Evolutionary conservation across 1,140 invertebrate genomes (phyloP), one percentile per base, ranked within the genome.

Genomic region (Heliothis subflexa): DNA sequence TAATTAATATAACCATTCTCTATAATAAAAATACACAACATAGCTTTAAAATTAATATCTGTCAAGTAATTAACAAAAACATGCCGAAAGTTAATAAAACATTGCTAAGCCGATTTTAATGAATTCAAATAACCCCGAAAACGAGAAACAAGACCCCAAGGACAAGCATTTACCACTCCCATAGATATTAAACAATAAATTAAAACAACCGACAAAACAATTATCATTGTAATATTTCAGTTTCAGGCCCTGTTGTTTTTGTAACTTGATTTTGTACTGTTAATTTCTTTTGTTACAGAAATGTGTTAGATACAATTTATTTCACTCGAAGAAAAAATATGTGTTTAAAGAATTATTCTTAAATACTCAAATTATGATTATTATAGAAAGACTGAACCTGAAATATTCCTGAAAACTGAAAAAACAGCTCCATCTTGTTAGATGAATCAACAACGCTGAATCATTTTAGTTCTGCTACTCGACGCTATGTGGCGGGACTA

Each of bases 371-470:
- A 40, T 5, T 40, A 40, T 40, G n/a, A 40, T 9, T 40, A 1
- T 7, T 9, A 40, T 9, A 7, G 9, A 40, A 40, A 40, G 7
- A 40, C 33, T 40, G 33, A 7, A 9, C 33, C 1, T 40, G 33
- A 40, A 40, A 40, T 40, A 9, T 9, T 9, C 33, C 33, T 40
- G 13, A 54, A 54, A 54, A 54, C 14, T 4, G 3, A n/a, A 54
- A 16, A 47, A 10, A 66, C 40, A 66, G 12, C 62, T 21, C 45
- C 45, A 70, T 70, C 66, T 70, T 16, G 28, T n/a, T 21, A 50
- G 21, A n/a, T 21, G n/a, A 12, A 4, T 21, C 11, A 68, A 50
- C 4, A 28, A n/a, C 50, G 47, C 13, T 28, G 18, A 40, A 40
- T 9, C 4, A 40, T 40, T 40, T 40, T 70, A 28, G 66, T 70